phyloP scores from a whole-genome alignment of 2,797 vertebrate genomes.

The Vespertilio murinus region DNA sequence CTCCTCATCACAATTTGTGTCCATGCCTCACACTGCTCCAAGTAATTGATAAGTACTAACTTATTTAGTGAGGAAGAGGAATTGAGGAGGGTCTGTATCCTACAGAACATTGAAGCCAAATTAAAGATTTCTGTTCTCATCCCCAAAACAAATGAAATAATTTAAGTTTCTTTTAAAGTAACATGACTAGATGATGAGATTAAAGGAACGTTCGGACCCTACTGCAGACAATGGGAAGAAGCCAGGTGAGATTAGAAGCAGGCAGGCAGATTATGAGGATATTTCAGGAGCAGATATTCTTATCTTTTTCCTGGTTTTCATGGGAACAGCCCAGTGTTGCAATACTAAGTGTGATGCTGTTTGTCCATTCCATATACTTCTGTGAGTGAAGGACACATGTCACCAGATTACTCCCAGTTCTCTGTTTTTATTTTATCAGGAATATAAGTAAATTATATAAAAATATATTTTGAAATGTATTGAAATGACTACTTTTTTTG shows the following conservation, averaged over 20 bases:
- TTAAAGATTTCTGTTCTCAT: background rate
- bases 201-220: background rate
- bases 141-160: background rate
- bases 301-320: background rate
- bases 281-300: background rate
- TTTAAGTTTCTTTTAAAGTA: background rate
- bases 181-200: too few species aligned
- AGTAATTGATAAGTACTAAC: background rate
- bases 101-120: background rate
- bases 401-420: background rate
- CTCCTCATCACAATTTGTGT: background rate
- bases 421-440: background rate
- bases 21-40: background rate
- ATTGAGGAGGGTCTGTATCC: too few species aligned
- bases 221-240: background rate
- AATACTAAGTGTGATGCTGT: background rate
- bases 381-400: background rate
- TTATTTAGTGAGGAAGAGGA: background rate
- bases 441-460: background rate
- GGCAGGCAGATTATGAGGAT: too few species aligned
- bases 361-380: background rate
- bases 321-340: background rate
- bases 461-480: background rate
- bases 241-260: background rate
- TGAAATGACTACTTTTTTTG: background rate